Conservation (phyloP, 2,797 vertebrate genomes). For the Enteromius viviparus region DNA sequence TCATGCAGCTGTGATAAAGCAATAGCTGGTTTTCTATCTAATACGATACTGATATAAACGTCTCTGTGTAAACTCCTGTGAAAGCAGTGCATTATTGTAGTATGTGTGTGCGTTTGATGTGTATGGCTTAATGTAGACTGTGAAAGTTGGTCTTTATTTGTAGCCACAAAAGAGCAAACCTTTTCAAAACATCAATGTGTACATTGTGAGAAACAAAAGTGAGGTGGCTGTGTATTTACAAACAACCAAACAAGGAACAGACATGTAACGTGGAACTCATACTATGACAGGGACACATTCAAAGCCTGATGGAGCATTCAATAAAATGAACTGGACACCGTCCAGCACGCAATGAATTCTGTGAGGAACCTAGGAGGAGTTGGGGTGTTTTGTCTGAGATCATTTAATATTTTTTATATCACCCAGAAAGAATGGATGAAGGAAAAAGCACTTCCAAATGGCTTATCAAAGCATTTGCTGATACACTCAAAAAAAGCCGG, state of each 20-base stretch:
- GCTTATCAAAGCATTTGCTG: conserved; percentile 24
- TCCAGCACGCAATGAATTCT: conserved; percentile 57
- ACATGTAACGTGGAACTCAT: conserved; percentile 51
- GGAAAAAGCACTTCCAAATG: conserved; percentile 24
- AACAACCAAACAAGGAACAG: conserved; percentile 53
- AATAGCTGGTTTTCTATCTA: conserved; percentile 25
- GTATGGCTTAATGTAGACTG: not conserved
- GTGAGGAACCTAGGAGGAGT: conserved; percentile 54
- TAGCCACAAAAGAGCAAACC: conserved; percentile 1
- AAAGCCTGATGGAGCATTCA: conserved; percentile 59
- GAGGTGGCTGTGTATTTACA: conserved; percentile 53
- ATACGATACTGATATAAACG: not conserved
- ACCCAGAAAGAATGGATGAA: conserved; percentile 21
- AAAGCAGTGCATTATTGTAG: conserved; percentile 2
- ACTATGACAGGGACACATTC: conserved; percentile 53
- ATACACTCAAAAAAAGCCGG: conserved; percentile 14
- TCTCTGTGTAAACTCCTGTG: not conserved
- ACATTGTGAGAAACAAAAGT: not conserved
- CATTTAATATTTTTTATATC: conserved; percentile 40
- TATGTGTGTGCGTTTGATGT: conserved; percentile 7
- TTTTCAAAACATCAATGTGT: conserved; percentile 1
- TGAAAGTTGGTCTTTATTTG: not conserved
- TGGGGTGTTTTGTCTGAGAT: conserved; percentile 54
- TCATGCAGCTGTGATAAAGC: conserved; percentile 33
- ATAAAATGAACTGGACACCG: conserved; percentile 55